These are phyloP conservation scores for Acropternis orthonyx DNA, from an alignment of 2,797 vertebrate genomes.

Conservation along the genomic window DNA sequence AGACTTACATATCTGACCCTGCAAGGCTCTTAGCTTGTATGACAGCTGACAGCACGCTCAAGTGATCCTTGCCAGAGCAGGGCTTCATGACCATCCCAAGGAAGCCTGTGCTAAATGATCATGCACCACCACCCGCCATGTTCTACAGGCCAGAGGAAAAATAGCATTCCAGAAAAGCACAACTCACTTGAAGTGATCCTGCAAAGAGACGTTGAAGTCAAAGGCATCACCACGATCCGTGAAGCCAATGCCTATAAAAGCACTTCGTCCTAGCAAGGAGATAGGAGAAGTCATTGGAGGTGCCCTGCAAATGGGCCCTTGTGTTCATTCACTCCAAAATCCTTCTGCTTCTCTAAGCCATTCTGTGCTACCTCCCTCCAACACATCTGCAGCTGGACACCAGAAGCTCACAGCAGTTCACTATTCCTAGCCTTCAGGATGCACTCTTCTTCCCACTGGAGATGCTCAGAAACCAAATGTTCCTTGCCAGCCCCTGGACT, in stretches of 20 bases:
- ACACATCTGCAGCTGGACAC: background rate
- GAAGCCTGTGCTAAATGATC: background rate
- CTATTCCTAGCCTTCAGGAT: background rate
- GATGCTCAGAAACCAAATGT: background rate
- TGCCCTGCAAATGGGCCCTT: background rate
- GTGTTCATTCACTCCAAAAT: background rate
- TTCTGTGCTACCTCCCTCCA: background rate
- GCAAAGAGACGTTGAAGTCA: conserved; percentile 93
- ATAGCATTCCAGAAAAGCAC: background rate
- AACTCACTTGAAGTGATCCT: conserved; percentile 97
- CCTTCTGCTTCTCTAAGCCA: background rate
- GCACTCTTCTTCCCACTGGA: accelerated
- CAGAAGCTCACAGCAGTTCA: background rate
- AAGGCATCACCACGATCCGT: conserved; percentile 92
- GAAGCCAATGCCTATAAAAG: conserved; percentile 95
- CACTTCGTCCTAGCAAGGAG: conserved; percentile 84
- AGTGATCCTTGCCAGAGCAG: background rate
- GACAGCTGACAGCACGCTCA: background rate
- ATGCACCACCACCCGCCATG: background rate
- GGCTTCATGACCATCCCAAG: background rate
- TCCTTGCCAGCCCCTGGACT: background rate
- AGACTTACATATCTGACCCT: background rate
- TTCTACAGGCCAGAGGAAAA: background rate
- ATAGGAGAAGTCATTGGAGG: background rate
- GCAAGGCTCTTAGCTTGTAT: background rate